These are phyloP conservation scores for Tenodera sinensis DNA, from an alignment of 2,888 invertebrate genomes.

Conservation along the genomic window DNA sequence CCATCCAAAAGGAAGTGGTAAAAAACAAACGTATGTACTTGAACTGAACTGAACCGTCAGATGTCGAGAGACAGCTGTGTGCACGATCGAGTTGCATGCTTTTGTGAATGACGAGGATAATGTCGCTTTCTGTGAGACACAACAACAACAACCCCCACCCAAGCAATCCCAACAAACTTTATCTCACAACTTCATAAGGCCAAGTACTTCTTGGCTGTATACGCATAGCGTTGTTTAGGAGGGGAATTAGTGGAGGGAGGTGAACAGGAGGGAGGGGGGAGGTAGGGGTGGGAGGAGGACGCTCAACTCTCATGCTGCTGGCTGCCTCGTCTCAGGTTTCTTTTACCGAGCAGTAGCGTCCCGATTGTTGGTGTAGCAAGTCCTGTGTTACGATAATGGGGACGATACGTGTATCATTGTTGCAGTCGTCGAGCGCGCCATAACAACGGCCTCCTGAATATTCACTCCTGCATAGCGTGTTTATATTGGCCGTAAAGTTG, in stretches of 20 bases:
- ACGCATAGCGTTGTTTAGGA: not conserved
- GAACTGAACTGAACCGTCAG: not conserved
- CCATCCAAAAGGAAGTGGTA: not conserved
- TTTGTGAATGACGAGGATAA: not conserved
- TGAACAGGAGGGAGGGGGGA: too few species aligned
- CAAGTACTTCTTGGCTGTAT: not conserved
- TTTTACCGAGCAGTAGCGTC: not conserved
- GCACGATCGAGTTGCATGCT: too few species aligned
- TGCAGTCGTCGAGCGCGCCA: too few species aligned
- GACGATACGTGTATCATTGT: not conserved
- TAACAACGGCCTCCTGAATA: not conserved
- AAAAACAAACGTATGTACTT: not conserved
- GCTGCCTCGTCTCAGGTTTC: not conserved
- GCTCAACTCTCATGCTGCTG: not conserved
- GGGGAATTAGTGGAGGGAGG: not conserved
- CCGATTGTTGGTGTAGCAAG: not conserved
- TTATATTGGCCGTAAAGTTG: too few species aligned
- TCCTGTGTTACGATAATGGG: not conserved
- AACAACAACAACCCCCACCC: too few species aligned
- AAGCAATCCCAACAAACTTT: too few species aligned
- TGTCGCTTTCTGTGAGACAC: not conserved
- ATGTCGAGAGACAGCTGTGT: not conserved
- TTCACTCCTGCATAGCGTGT: too few species aligned
- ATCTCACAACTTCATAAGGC: not conserved
- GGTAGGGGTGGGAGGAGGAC: not conserved